These are phyloP conservation scores for Turdus rufiventris DNA, from an alignment of 2,113 vertebrate species.

Conservation along the genomic window DNA sequence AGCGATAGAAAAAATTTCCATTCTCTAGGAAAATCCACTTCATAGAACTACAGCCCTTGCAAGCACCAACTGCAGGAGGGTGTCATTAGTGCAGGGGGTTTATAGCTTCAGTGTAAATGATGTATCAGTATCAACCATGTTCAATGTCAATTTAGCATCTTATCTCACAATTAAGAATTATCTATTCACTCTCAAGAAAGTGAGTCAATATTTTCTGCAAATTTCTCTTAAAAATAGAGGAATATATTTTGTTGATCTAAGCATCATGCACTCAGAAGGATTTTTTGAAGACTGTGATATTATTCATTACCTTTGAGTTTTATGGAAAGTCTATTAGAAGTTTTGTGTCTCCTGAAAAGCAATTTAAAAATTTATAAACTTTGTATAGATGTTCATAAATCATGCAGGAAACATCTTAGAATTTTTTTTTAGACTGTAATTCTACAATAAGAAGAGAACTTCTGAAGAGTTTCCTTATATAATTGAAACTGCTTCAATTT, in stretches of 20 bases:
- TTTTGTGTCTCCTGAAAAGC: not conserved
- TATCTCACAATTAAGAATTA: not conserved
- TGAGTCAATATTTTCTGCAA: not conserved
- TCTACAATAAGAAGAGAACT: not conserved
- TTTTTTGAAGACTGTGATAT: not conserved
- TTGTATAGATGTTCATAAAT: not conserved
- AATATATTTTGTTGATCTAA: not conserved
- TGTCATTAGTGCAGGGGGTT: not conserved
- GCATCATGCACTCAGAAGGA: not conserved
- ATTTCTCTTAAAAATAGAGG: not conserved
- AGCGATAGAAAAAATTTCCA: not conserved
- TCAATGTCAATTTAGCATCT: not conserved
- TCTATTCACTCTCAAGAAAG: not conserved
- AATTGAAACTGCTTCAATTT: not conserved
- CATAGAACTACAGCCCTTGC: not conserved
- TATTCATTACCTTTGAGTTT: not conserved
- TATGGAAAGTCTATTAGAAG: not conserved
- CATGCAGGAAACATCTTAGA: not conserved
- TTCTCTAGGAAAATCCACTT: not conserved
- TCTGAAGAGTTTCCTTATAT: not conserved
- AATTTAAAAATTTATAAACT: not conserved
- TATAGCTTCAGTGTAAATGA: not conserved
- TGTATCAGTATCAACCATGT: not conserved
- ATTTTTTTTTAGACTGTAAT: not conserved
- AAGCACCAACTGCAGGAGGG: not conserved